Conservation (phyloP, 1,140 invertebrate species). For the Drosophila ficusphila region DNA sequence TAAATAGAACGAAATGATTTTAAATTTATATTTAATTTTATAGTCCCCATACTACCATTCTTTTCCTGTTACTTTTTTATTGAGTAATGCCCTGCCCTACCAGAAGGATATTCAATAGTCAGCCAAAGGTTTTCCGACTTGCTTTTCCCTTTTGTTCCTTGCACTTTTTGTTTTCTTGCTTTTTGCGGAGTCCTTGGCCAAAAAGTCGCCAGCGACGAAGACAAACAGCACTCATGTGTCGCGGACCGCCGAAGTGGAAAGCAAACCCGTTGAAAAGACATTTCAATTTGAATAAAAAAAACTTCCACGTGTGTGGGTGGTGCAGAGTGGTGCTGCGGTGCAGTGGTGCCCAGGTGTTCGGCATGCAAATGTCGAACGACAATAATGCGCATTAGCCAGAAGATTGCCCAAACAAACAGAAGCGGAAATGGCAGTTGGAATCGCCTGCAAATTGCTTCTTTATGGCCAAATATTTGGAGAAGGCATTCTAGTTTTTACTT, state of each 20-base stretch:
- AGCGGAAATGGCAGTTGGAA: slow-evolving; percentile 35
- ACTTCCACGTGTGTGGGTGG: neutral
- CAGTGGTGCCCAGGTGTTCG: slow-evolving; percentile 23
- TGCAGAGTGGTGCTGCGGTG: neutral
- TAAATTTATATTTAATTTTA: too few relatives aligned
- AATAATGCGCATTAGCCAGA: slow-evolving; percentile 77
- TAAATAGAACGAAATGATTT: too few relatives aligned
- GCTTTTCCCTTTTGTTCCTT: neutral
- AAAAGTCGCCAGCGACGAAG: slow-evolving; percentile 71
- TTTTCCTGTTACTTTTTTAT: neutral
- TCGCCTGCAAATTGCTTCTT: slow-evolving; percentile 18
- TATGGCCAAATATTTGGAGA: slow-evolving; percentile 10
- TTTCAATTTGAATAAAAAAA: slow-evolving; percentile 78
- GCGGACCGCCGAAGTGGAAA: slow-evolving; percentile 74
- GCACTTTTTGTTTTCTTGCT: neutral
- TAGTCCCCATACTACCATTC: too few relatives aligned
- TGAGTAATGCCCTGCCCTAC: too few relatives aligned
- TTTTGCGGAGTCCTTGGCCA: slow-evolving; percentile 58
- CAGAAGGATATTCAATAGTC: neutral
- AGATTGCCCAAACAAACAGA: slow-evolving; percentile 64
- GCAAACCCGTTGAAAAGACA: slow-evolving; percentile 82
- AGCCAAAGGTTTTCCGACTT: neutral
- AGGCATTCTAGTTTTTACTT: neutral
- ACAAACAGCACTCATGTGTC: slow-evolving; percentile 81
- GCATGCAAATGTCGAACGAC: slow-evolving; percentile 70